Conservation (phyloP, 2,113 vertebrate genomes). For the Aplodontia rufa region DNA sequence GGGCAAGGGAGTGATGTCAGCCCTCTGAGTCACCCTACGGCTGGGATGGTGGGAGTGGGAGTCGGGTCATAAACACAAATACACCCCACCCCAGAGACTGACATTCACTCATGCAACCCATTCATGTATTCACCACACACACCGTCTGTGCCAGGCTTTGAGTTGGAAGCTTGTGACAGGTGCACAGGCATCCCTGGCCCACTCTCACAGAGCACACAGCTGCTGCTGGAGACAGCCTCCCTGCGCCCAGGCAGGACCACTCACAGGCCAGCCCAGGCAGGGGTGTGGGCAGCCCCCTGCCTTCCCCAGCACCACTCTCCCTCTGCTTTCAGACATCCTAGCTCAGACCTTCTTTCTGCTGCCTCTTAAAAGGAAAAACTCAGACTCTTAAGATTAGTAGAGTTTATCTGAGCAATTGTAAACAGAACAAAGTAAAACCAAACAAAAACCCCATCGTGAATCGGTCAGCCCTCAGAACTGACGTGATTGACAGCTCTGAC, state of each 20-base stretch:
- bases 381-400: not conserved
- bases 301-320: not conserved
- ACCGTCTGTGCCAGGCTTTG: not conserved
- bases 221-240: not conserved
- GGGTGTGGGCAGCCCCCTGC: accelerated
- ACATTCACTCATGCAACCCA: not conserved
- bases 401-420: not conserved
- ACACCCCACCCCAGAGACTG: not conserved
- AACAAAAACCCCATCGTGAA: not conserved
- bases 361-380: not conserved
- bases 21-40: conserved; percentile 32
- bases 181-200: not conserved
- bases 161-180: not conserved
- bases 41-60: conserved; percentile 10
- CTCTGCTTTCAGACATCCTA: not conserved
- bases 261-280: not conserved
- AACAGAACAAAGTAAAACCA: not conserved
- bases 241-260: not conserved
- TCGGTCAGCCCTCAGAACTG: not conserved
- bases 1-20: conserved; percentile 52
- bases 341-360: not conserved
- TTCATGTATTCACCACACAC: not conserved
- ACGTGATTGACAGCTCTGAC: not conserved
- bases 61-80: not conserved
- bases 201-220: not conserved